These are phyloP conservation scores for Bellardia pandia DNA, from an alignment of 2,888 invertebrate species.

Conservation along the genomic window DNA sequence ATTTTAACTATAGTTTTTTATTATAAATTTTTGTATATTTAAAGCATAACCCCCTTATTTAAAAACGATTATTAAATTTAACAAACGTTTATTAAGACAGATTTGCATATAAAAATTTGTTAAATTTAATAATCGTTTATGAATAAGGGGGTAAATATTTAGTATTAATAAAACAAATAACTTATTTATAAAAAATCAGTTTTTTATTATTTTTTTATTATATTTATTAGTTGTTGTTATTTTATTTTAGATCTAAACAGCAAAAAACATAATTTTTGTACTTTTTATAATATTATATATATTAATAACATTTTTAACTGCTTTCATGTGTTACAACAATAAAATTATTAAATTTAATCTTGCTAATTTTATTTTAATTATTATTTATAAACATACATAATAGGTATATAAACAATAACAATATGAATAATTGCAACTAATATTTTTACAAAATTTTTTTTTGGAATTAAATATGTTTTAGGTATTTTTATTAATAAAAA, in stretches of 20 bases:
- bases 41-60: no score
- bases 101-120: no score
- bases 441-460: conserved; percentile 25
- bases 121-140: no score
- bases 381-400: not conserved
- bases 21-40: conserved; percentile 23
- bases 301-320: not conserved
- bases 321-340: conserved; percentile 14
- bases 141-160: no score
- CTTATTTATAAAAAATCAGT: conserved; percentile 6
- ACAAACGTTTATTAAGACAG: no score
- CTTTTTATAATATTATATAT: conserved; percentile 42
- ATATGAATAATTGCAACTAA: not conserved
- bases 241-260: conserved; percentile 34
- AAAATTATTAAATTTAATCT: not conserved
- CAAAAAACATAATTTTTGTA: conserved; percentile 34
- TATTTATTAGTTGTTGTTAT: not conserved
- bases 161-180: conserved; percentile 17
- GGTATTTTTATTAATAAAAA: conserved; percentile 20
- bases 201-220: conserved; percentile 9
- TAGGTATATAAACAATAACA: not conserved
- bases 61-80: no score
- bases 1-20: conserved; percentile 13
- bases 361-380: conserved; percentile 1
- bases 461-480: conserved; percentile 14